Conservation (phyloP, 2,797 vertebrate species). For the Morelia viridis region DNA sequence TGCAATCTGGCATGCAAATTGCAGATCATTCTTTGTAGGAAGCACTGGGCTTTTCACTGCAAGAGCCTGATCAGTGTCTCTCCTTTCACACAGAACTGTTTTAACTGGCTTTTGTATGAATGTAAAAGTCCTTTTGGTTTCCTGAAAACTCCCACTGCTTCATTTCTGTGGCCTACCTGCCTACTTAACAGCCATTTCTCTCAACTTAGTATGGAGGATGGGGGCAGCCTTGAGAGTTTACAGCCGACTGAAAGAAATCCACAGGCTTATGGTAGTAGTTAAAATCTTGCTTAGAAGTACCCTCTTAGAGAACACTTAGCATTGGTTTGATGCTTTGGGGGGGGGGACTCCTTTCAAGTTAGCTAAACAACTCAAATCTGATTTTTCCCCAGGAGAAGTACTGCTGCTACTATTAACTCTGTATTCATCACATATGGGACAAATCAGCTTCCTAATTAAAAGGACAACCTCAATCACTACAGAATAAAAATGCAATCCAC, state of each 20-base stretch:
- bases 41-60: not conserved
- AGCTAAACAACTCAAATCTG: constrained; percentile 4
- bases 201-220: not conserved
- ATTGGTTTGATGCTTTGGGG: not conserved
- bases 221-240: not conserved
- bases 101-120: constrained; percentile 4
- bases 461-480: not conserved
- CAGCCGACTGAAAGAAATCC: not conserved
- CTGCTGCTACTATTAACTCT: not conserved
- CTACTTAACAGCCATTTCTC: not conserved
- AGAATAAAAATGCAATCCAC: not conserved
- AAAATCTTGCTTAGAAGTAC: not conserved
- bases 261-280: not conserved
- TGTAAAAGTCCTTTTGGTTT: not conserved
- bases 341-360: not conserved
- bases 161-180: not conserved
- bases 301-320: not conserved
- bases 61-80: not conserved
- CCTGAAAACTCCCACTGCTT: not conserved
- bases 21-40: not conserved
- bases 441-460: too few relatives aligned
- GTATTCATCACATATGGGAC: not conserved
- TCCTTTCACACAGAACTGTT: not conserved
- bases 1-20: not conserved
- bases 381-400: not conserved